phyloP scores from a whole-genome alignment of 2,113 vertebrate genomes.

The Himantopus leucocephalus region DNA sequence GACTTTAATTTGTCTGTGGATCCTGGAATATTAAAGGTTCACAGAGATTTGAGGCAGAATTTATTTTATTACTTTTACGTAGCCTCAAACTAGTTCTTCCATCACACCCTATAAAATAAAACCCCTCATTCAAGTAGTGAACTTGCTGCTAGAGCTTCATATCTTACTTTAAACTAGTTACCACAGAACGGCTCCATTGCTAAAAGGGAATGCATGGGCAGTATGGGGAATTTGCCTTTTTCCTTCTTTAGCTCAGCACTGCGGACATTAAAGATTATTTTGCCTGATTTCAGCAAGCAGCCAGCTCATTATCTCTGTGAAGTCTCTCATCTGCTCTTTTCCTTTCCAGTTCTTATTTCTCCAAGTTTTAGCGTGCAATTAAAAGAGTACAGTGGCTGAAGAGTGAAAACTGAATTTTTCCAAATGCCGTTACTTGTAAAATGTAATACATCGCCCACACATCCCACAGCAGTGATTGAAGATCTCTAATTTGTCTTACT shows the following conservation, averaged over 20 bases:
- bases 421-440: conserved; percentile 33
- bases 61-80: background rate
- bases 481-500: conserved; percentile 66
- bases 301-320: background rate
- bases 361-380: conserved; percentile 21
- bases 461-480: conserved; percentile 43
- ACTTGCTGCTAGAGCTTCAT: background rate
- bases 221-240: background rate
- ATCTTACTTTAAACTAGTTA: background rate
- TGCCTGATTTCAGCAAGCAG: background rate
- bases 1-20: background rate
- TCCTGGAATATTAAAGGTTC: background rate
- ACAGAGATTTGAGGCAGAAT: background rate
- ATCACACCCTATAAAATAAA: background rate
- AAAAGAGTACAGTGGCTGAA: conserved; percentile 21
- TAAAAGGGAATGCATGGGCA: background rate
- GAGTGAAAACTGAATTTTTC: conserved; percentile 16
- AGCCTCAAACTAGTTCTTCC: background rate
- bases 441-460: conserved; percentile 3
- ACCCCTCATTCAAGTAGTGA: background rate
- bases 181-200: background rate
- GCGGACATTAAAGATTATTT: background rate
- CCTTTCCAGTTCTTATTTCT: background rate
- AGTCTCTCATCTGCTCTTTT: conserved; percentile 20
- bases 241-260: background rate